Percentiles rank a stretch among this genome's conserved stretches.
Conservation (phyloP, 2,113 vertebrate genomes). For the Amphiprion percula region DNA sequence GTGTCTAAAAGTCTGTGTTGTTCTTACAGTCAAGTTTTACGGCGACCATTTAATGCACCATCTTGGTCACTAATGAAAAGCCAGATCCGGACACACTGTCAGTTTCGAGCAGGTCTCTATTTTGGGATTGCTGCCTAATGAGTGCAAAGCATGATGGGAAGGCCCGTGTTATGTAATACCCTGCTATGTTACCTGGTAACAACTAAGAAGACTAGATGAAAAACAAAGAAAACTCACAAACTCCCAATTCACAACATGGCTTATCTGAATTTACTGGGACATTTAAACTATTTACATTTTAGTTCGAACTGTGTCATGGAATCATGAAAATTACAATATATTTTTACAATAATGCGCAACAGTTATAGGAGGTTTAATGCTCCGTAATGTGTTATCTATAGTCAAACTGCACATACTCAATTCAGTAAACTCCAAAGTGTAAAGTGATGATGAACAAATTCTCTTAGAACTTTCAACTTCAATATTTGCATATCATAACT, state of each 20-base stretch:
- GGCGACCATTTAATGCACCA: conserved; percentile 14
- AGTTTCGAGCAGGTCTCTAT: conserved; percentile 64
- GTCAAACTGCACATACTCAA: no score
- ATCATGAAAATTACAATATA: not conserved
- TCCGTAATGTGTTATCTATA: not conserved
- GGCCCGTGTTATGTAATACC: conserved; percentile 47
- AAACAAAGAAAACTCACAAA: conserved; percentile 36
- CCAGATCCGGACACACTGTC: conserved; percentile 40
- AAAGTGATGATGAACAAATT: not conserved
- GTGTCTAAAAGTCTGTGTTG: not conserved
- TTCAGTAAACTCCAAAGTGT: not conserved
- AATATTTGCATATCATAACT: not conserved
- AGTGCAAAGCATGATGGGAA: conserved; percentile 66
- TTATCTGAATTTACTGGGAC: conserved; percentile 4
- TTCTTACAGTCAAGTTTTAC: not conserved
- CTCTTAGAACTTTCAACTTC: not conserved
- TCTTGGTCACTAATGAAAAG: conserved; percentile 33
- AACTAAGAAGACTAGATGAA: conserved; percentile 27
- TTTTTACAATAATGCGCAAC: not conserved
- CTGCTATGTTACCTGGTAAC: conserved; percentile 67
- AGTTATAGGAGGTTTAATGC: not conserved
- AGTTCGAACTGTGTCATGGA: not conserved
- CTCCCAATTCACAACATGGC: conserved; percentile 26
- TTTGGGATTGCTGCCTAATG: conserved; percentile 67
- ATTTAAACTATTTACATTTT: not conserved